A percentile compares a stretch with the other conserved stretches of the same genome.
These are phyloP conservation scores for Helobdella robusta DNA, from an alignment of 2,888 invertebrate genomes.

Conservation along the genomic window DNA sequence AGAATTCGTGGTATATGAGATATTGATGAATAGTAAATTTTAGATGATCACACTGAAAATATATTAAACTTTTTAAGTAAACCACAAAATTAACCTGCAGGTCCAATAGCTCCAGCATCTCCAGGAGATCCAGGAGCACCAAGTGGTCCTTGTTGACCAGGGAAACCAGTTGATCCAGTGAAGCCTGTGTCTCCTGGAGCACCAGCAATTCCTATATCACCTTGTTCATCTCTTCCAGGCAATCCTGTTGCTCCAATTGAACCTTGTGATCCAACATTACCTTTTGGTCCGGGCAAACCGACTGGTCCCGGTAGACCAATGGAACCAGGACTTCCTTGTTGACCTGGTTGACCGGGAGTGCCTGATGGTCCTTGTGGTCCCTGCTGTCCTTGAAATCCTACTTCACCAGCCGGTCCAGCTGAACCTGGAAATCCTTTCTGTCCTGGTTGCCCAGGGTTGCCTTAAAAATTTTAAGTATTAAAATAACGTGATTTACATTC, in stretches of 20 bases:
- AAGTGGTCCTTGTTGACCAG: slow-evolving; percentile 17
- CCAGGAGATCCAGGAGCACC: slow-evolving; percentile 15
- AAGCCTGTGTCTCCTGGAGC: slow-evolving; percentile 27
- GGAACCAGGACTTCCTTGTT: no score
- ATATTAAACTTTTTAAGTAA: background rate
- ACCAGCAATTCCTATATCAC: slow-evolving; percentile 27
- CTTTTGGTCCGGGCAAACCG: slow-evolving; percentile 20
- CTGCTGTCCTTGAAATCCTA: slow-evolving; percentile 27
- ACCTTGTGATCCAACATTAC: slow-evolving; percentile 25
- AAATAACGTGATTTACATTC: no score
- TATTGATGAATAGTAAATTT: background rate
- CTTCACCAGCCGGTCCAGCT: slow-evolving; percentile 21
- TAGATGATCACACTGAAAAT: background rate
- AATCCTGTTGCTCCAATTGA: slow-evolving; percentile 7
- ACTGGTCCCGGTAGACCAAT: slow-evolving; percentile 10
- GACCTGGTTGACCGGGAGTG: slow-evolving; percentile 16
- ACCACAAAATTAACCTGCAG: background rate
- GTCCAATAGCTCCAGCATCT: slow-evolving; percentile 17
- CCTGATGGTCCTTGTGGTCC: slow-evolving; percentile 29
- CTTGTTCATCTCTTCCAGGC: slow-evolving; percentile 21
- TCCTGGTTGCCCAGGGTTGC: slow-evolving; percentile 23
- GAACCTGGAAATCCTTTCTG: slow-evolving; percentile 21
- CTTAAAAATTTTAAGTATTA: no score
- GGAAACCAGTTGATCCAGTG: slow-evolving; percentile 32
- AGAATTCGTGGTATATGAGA: no score